A percentile compares a stretch with the other conserved stretches of the same genome.
phyloP scores from a whole-genome alignment of 2,888 invertebrate species.

The Lucinisca nassula region DNA sequence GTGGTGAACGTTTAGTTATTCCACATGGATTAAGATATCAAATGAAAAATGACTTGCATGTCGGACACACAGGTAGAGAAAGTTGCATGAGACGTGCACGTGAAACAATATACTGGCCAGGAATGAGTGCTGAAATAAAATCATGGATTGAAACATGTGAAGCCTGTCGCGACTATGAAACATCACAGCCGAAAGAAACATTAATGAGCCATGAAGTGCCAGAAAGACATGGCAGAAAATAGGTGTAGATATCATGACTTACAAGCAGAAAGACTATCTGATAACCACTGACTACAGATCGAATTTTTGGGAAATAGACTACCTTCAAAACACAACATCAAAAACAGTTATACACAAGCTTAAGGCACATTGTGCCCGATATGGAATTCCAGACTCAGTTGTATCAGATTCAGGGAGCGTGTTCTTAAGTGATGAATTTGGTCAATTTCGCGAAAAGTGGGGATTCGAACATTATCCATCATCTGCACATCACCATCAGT shows the following conservation, averaged over 20 bases:
- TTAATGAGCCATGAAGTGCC: slow-evolving; percentile 17
- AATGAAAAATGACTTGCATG: background rate
- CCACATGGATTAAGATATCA: background rate
- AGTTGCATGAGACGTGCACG: background rate
- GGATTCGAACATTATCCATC: background rate
- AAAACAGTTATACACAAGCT: slow-evolving; percentile 14
- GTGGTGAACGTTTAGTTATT: background rate
- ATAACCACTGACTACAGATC: slow-evolving; percentile 19
- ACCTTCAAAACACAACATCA: background rate
- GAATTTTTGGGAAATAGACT: slow-evolving; percentile 13
- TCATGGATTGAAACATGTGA: slow-evolving; percentile 13
- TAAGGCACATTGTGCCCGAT: slow-evolving; percentile 1
- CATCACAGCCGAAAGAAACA: slow-evolving; percentile 1
- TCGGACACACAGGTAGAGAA: background rate
- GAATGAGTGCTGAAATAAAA: slow-evolving; percentile 15
- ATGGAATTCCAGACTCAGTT: slow-evolving; percentile 21
- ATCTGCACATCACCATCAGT: background rate
- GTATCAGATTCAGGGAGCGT: background rate
- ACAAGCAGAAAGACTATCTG: slow-evolving; percentile 20
- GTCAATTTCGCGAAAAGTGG: background rate
- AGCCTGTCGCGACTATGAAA: background rate
- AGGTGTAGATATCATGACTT: slow-evolving; percentile 15
- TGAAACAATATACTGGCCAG: slow-evolving; percentile 4
- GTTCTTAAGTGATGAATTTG: background rate
- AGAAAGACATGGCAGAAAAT: slow-evolving; percentile 22